Evolutionary conservation across 2,797 vertebrate species (phyloP).

Genomic region (Aldrovandia affinis): DNA sequence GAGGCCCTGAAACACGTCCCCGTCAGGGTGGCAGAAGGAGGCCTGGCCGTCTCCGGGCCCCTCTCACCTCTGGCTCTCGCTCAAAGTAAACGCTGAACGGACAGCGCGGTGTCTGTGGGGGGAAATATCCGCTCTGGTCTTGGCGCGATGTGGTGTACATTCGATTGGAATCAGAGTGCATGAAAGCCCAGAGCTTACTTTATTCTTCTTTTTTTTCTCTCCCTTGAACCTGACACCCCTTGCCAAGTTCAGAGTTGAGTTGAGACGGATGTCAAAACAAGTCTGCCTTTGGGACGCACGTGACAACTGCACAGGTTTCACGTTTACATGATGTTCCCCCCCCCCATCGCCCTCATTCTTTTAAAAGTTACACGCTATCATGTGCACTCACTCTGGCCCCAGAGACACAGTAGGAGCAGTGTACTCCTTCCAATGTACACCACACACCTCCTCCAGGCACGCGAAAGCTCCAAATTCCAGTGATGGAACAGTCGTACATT

Average conservation of each 20-base stretch:
- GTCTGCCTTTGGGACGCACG: constrained; percentile 29
- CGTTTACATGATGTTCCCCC: constrained; percentile 9
- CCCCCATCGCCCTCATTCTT: constrained; percentile 33
- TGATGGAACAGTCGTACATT: too few species aligned
- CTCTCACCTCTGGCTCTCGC: constrained; percentile 34
- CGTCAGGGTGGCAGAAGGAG: constrained; percentile 32
- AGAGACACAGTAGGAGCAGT: constrained; percentile 48
- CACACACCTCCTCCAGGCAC: constrained; percentile 16
- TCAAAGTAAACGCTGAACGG: constrained; percentile 49
- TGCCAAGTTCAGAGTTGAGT: constrained; percentile 38
- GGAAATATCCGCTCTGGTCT: constrained; percentile 30
- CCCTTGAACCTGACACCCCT: constrained; percentile 29
- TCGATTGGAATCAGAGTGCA: constrained; percentile 21
- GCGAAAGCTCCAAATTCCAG: background rate
- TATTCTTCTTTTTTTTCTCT: constrained; percentile 40
- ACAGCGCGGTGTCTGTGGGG: background rate
- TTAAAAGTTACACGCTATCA: constrained; percentile 34
- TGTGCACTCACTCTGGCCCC: constrained; percentile 38
- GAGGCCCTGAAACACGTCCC: background rate
- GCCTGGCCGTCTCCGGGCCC: constrained; percentile 41
- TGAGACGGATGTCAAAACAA: constrained; percentile 48
- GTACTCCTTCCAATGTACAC: constrained; percentile 30
- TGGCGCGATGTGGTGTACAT: constrained; percentile 34
- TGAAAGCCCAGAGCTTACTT: constrained; percentile 36
- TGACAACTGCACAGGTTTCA: constrained; percentile 27